Evolutionary conservation across 2,888 invertebrate species (phyloP).

Genomic region (Drosophila subsilvestris): DNA sequence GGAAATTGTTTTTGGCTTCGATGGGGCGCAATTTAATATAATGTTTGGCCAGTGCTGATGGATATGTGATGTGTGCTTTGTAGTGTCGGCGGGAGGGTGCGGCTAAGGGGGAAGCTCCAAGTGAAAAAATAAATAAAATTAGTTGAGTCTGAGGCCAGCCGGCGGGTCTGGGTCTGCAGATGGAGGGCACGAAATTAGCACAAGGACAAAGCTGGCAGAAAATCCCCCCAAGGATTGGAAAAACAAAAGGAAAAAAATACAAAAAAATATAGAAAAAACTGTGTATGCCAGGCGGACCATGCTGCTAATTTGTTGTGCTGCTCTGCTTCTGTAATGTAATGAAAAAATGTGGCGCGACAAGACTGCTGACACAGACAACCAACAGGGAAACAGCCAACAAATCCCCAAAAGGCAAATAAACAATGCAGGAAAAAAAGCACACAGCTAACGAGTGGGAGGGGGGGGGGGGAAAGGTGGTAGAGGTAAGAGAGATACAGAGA

Average conservation of each 20-base stretch:
- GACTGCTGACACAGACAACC: slow-evolving; percentile 55
- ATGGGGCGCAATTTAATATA: slow-evolving; percentile 59
- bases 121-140: slow-evolving; percentile 73
- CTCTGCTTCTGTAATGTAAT: slow-evolving; percentile 45
- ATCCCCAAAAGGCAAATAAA: slow-evolving; percentile 63
- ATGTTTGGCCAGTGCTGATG: slow-evolving; percentile 60
- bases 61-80: slow-evolving; percentile 50
- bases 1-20: slow-evolving; percentile 48
- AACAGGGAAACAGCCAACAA: slow-evolving; percentile 43
- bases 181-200: slow-evolving; percentile 62
- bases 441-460: neutral
- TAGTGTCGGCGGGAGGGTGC: neutral
- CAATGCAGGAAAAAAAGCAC: slow-evolving; percentile 42
- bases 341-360: slow-evolving; percentile 65
- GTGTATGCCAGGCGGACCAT: slow-evolving; percentile 41
- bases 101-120: slow-evolving; percentile 38
- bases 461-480: slow-evolving; percentile 3
- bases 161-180: neutral
- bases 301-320: slow-evolving; percentile 67
- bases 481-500: slow-evolving; percentile 11
- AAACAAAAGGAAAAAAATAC: slow-evolving; percentile 1
- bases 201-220: slow-evolving; percentile 58
- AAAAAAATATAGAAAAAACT: slow-evolving; percentile 14
- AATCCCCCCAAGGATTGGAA: slow-evolving; percentile 67
- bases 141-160: slow-evolving; percentile 10